phyloP scores from a whole-genome alignment of 30 jellyfish, hydroid and myxozoan genomes.

The Hydra vulgaris region DNA sequence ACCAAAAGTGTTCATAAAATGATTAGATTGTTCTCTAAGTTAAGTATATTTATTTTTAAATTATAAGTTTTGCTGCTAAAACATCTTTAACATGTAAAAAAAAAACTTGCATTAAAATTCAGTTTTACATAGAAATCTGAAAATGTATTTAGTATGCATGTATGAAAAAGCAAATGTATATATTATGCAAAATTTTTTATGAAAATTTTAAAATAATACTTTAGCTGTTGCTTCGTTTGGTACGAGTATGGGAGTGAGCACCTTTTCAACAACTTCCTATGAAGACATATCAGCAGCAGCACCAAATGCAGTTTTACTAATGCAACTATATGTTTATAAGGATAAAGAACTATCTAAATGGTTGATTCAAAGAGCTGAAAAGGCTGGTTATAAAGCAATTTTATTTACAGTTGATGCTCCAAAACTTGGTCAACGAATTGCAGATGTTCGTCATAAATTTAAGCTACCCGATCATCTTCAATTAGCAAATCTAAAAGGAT shows the following conservation, averaged over 20 bases:
- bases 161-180: too few species aligned
- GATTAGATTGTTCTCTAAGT: too few species aligned
- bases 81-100: too few species aligned
- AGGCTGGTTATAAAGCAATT: constrained; percentile 77
- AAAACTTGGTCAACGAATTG: constrained; percentile 25
- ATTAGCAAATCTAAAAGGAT: constrained; percentile 30
- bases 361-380: constrained; percentile 71
- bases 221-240: constrained; percentile 30
- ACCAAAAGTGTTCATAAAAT: too few species aligned
- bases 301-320: constrained; percentile 47
- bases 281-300: constrained; percentile 59
- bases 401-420: constrained; percentile 81
- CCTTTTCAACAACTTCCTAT: constrained; percentile 41
- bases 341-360: constrained; percentile 39
- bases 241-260: constrained; percentile 93
- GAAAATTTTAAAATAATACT: too few species aligned
- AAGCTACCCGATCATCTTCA: constrained; percentile 21
- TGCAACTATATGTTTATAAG: constrained; percentile 70
- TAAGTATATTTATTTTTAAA: too few species aligned
- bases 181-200: too few species aligned
- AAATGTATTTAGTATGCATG: too few species aligned
- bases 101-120: too few species aligned
- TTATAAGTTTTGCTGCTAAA: too few species aligned
- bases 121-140: too few species aligned
- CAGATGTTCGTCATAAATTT: constrained; percentile 30